Evolutionary conservation across 2,113 vertebrate species (phyloP).

Genomic region (Platysternon megacephalum): DNA sequence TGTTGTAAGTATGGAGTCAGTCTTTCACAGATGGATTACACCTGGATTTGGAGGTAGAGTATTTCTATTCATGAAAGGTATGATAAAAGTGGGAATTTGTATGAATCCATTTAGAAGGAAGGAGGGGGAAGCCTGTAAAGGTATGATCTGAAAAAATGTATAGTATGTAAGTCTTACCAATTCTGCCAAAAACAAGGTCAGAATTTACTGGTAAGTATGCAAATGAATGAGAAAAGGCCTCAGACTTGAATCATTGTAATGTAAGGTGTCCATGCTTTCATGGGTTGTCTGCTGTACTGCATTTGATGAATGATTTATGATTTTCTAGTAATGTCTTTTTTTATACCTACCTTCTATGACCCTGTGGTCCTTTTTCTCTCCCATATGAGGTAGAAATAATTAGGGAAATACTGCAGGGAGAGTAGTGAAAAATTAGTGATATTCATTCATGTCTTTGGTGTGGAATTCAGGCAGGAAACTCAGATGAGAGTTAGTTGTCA

Average conservation of each 20-base stretch:
- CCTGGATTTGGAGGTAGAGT: background rate
- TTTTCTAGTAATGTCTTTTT: background rate
- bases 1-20: background rate
- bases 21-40: background rate
- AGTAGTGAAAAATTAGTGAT: background rate
- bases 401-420: background rate
- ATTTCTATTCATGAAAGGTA: background rate
- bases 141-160: background rate
- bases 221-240: background rate
- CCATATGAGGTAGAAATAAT: background rate
- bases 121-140: background rate
- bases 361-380: background rate
- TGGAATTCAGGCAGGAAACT: background rate
- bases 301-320: background rate
- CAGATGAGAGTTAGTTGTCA: background rate
- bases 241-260: background rate
- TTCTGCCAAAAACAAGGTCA: background rate
- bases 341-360: background rate
- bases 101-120: background rate
- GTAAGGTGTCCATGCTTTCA: accelerated
- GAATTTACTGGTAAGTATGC: background rate
- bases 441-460: background rate
- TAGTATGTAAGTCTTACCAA: background rate
- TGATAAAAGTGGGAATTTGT: background rate
- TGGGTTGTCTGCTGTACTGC: background rate